Percentiles rank a stretch among this genome's conserved stretches.
phyloP scores from a whole-genome alignment of 2,888 invertebrate species.

The Dione juno region DNA sequence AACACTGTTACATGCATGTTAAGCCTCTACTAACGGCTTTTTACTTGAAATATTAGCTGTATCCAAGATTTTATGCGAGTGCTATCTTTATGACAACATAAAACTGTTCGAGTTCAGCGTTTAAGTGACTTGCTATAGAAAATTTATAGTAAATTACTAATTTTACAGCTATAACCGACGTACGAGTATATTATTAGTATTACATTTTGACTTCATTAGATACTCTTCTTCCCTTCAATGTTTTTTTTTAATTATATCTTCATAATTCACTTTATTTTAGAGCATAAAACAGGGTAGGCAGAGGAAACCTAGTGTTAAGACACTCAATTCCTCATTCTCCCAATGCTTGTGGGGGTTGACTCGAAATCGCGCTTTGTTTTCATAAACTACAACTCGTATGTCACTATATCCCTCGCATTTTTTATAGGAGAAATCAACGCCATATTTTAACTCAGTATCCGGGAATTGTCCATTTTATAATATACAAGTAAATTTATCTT shows the following conservation, averaged over 20 bases:
- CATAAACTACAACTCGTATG: too few species aligned
- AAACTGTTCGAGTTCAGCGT: conserved; percentile 12
- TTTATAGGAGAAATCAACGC: too few species aligned
- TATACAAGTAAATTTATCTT: too few species aligned
- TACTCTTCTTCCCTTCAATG: neutral
- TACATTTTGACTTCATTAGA: neutral
- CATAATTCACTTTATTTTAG: too few species aligned
- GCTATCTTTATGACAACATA: conserved; percentile 17
- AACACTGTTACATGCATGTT: neutral
- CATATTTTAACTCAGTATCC: too few species aligned
- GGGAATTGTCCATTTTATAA: too few species aligned
- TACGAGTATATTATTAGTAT: neutral
- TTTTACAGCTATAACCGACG: neutral
- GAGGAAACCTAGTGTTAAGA: too few species aligned
- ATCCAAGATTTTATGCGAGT: conserved; percentile 1
- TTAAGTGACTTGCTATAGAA: conserved; percentile 21
- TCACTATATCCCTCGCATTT: too few species aligned
- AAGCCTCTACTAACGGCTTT: conserved; percentile 12
- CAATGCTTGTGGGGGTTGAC: too few species aligned
- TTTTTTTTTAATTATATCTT: neutral
- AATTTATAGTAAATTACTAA: conserved; percentile 15
- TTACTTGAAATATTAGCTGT: conserved; percentile 9
- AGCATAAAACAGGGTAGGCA: too few species aligned
- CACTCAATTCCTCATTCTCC: too few species aligned
- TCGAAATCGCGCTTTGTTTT: too few species aligned